Base-by-base conservation (phyloP, 2,113 vertebrate species). In the Lichenostomus cassidix region DNA sequence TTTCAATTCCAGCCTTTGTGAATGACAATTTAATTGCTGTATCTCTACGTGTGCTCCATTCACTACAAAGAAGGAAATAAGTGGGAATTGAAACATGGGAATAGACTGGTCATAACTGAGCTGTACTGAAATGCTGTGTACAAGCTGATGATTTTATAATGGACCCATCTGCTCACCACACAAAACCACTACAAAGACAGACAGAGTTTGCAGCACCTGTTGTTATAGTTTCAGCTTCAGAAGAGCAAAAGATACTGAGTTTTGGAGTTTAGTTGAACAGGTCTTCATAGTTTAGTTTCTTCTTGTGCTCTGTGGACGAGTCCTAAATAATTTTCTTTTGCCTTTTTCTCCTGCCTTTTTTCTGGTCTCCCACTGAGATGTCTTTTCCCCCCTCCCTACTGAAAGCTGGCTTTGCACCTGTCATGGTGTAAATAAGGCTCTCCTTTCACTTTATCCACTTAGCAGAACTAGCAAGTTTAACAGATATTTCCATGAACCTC, bases 71-170 rank as follows among this genome's bases (percentile, higher is more conserved):
- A 91, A 89, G 47, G 94, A 96, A 94, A 62, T 69, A 96, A 95
- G 86, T 89, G 83, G 73, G 22, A 92, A 96, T 65, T 93, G 90
- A 95, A 92, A 73, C 70, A 39, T 9, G 29, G 73, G 96, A 96
- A 89, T 81, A 70, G 50, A 21, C 90, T 96, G 91, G 50, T 90
- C 76, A 76, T 85, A 96, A 53, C 82, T 90, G 80, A 78, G 49
- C 65, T 81, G 25, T 37, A 70, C 64, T 53, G 29, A 82, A 78
- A 69, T 35, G n/a, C 50, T 69, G 21, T 64, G 41, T 87, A 58
- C 77, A 86, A 93, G 87, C 55, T 29, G 37, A 93, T 95, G 63
- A 70, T 95, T 97, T 97, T 96, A 50, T 95, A 88, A 90, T 85
- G 62, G 71, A 29, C 24, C 60, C 77, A 90, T 94, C 93, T 96